Evolutionary conservation across 2,113 vertebrate species (phyloP).

Genomic region (Protomyctophum bolini): DNA sequence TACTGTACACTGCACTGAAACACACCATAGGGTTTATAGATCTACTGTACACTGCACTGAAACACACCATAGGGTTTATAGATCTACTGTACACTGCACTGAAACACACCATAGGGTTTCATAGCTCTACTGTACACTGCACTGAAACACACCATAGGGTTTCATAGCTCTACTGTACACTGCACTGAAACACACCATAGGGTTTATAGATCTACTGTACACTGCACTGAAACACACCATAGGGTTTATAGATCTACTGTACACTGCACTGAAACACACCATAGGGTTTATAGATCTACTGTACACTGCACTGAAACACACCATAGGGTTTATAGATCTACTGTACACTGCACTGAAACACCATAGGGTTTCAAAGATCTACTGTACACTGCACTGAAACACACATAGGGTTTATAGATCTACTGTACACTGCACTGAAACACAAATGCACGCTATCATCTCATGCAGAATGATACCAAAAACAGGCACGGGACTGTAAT

Average conservation of each 20-base stretch:
- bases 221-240: constrained; percentile 10
- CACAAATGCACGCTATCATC: constrained; percentile 2
- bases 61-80: constrained; percentile 17
- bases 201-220: constrained; percentile 21
- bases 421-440: constrained; percentile 13
- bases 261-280: constrained; percentile 13
- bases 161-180: constrained; percentile 20
- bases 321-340: constrained; percentile 17
- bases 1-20: constrained; percentile 13
- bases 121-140: constrained; percentile 22
- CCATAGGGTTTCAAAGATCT: constrained; percentile 18
- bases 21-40: constrained; percentile 20
- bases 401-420: constrained; percentile 18
- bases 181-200: constrained; percentile 11
- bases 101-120: constrained; percentile 8
- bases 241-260: constrained; percentile 20
- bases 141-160: constrained; percentile 7
- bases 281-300: constrained; percentile 14
- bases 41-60: constrained; percentile 15
- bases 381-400: constrained; percentile 13
- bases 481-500: constrained; percentile 36
- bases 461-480: background rate
- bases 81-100: constrained; percentile 15
- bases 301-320: constrained; percentile 14
- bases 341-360: constrained; percentile 15